Base-by-base conservation (phyloP, 2,797 vertebrate genomes). In the Amphiprion clarkii region DNA sequence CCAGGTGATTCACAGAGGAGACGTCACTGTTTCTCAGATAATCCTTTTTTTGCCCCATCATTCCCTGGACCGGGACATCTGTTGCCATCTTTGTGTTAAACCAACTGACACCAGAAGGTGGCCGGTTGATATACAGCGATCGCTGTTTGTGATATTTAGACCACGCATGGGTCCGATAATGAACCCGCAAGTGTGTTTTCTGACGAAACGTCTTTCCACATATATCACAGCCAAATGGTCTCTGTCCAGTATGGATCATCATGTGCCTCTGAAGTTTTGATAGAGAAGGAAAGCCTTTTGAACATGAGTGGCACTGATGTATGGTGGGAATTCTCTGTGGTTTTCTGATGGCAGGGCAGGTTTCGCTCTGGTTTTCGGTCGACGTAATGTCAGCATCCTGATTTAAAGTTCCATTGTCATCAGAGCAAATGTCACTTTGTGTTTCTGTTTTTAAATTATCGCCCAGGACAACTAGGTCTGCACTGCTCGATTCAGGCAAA, bases 201-300 rank as follows among this genome's bases (percentile, higher is more conserved):
- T 90, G 84, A 19, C 74, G 39, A 57, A 89, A 88, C 36, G 68
- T 76, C 79, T 88, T 89, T 4, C 79, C 85, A 59, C 76, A 89
- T 1, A 66, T 44, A 21, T 84, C 70, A 55, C 88, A 90, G 49
- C 68, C 68, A 51, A 89, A 90, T 13, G 77, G 79, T 16, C 70
- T 86, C 65, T 89, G 89, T 40, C 76, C 81, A 2, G 78, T 88
- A 23, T 86, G 85, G 55, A 64, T 85, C 73, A 90, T 56, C 40
- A 79, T 54, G 74, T 89, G 86, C 51, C 81, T 66, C 12, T 78
- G 61, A 11, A 89, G 81, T 69, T 90, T 89, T n/a, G 77, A 89
- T 16, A 52, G 25, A 12, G 74, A 87, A 12, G 72, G 74, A 53
- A 90, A 89, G 58, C 19, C 46, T 79, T 89, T 87, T 17, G 63